A percentile compares a stretch with the other conserved stretches of the same genome.
Conservation (phyloP, 2,797 vertebrate genomes). For the Spinus olivaceus region DNA sequence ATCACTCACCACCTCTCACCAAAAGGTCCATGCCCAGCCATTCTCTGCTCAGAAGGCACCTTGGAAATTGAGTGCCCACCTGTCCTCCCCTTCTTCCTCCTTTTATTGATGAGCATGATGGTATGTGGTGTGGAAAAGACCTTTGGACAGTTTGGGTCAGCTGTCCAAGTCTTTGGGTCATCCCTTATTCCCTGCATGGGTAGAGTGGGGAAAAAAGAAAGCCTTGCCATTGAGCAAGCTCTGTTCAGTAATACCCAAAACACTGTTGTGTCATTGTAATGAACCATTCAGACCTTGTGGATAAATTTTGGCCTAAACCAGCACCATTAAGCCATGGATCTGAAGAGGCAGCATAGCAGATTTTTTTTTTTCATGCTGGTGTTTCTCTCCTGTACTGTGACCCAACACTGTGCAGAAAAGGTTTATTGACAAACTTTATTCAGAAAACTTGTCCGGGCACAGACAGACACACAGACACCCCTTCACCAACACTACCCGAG, state of each 20-base stretch:
- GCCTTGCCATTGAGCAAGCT: background rate
- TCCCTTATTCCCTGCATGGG: rapidly evolving
- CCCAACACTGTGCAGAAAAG: background rate
- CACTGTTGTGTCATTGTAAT: no score
- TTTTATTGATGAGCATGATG: background rate
- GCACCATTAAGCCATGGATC: background rate
- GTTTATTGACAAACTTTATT: background rate
- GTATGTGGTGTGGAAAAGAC: background rate
- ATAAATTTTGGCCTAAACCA: background rate
- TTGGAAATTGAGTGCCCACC: background rate
- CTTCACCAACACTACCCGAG: rapidly evolving
- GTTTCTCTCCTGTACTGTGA: background rate
- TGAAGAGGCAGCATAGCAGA: background rate
- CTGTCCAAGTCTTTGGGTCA: background rate
- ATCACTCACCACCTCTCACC: background rate
- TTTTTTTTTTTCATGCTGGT: background rate
- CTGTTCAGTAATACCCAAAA: background rate
- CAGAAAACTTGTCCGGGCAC: background rate
- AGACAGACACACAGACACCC: background rate
- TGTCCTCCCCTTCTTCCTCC: background rate
- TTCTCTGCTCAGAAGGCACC: background rate
- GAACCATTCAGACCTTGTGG: background rate
- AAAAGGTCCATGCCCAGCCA: background rate
- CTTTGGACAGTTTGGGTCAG: background rate
- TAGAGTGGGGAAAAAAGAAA: background rate